These are phyloP conservation scores for Meloidogyne floridensis DNA, from an alignment of 1,140 invertebrate species.

Conservation along the genomic window DNA sequence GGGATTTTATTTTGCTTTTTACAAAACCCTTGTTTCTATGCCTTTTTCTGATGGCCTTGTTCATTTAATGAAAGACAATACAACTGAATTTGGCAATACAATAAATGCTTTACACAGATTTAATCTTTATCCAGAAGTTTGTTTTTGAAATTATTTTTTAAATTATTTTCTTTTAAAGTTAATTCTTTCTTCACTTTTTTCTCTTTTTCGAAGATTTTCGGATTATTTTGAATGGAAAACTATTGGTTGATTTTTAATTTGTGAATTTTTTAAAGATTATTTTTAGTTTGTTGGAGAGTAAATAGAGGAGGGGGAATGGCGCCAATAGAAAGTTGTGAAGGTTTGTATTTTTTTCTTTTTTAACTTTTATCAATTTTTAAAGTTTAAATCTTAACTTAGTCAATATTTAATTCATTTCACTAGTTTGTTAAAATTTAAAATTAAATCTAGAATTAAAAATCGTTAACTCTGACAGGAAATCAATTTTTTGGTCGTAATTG, in stretches of 20 bases:
- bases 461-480: no score
- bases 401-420: no score
- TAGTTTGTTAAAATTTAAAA: no score
- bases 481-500: no score
- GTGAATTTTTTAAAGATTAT: background rate
- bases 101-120: constrained; percentile 81
- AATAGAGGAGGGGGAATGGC: constrained; percentile 73
- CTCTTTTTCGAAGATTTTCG: constrained; percentile 68
- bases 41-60: constrained; percentile 73
- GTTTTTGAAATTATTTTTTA: constrained; percentile 3
- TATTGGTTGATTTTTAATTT: background rate
- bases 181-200: constrained; percentile 70
- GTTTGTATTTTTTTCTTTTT: constrained; percentile 42
- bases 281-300: constrained; percentile 70
- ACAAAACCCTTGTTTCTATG: constrained; percentile 77
- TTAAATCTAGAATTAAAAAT: no score
- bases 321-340: constrained; percentile 77
- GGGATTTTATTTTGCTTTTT: constrained; percentile 86
- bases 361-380: no score
- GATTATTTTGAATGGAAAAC: constrained; percentile 65
- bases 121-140: constrained; percentile 81
- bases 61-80: constrained; percentile 75
- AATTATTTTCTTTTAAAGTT: constrained; percentile 68
- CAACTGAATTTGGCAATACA: constrained; percentile 78
- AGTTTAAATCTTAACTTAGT: no score